These are phyloP conservation scores for Hyperoplus lanceolatus DNA, from an alignment of 2,797 vertebrate genomes.

Conservation along the genomic window DNA sequence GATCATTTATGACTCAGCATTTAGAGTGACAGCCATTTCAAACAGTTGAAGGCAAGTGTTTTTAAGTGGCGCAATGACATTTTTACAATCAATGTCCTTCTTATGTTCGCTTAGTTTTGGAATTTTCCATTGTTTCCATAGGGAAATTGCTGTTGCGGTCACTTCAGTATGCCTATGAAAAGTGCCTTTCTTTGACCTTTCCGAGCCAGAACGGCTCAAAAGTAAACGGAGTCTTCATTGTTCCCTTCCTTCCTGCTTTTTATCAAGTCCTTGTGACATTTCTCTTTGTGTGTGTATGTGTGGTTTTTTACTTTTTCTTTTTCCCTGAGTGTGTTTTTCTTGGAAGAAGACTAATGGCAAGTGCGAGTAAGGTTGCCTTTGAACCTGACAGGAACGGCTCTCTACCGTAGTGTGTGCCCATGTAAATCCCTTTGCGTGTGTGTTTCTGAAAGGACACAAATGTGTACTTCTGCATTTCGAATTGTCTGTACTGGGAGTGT, in stretches of 20 bases:
- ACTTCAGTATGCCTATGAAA: slow-evolving; percentile 58
- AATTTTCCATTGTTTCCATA: slow-evolving; percentile 69
- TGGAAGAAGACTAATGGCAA: slow-evolving; percentile 76
- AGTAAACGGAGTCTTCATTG: slow-evolving; percentile 74
- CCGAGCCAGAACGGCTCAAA: slow-evolving; percentile 67
- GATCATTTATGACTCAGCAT: slow-evolving; percentile 34
- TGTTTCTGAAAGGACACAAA: slow-evolving; percentile 50
- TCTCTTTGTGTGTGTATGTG: slow-evolving; percentile 70
- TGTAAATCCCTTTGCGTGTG: slow-evolving; percentile 47
- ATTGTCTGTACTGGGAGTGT: slow-evolving; percentile 36
- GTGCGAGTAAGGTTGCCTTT: slow-evolving; percentile 73
- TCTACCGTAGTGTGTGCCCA: slow-evolving; percentile 49
- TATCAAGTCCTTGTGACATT: slow-evolving; percentile 76
- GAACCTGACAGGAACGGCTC: slow-evolving; percentile 72
- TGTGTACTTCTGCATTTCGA: slow-evolving; percentile 43
- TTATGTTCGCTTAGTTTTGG: slow-evolving; percentile 57
- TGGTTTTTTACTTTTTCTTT: slow-evolving; percentile 54
- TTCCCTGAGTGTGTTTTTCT: slow-evolving; percentile 73
- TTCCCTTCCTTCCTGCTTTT: slow-evolving; percentile 77
- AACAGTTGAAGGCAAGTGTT: slow-evolving; percentile 50
- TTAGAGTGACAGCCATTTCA: slow-evolving; percentile 33
- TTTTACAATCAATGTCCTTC: slow-evolving; percentile 57
- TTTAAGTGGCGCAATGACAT: slow-evolving; percentile 43
- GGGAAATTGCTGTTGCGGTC: slow-evolving; percentile 42
- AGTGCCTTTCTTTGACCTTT: slow-evolving; percentile 70